phyloP scores from a whole-genome alignment of 2,888 invertebrate species.

The Melikaiella ostensackeni region DNA sequence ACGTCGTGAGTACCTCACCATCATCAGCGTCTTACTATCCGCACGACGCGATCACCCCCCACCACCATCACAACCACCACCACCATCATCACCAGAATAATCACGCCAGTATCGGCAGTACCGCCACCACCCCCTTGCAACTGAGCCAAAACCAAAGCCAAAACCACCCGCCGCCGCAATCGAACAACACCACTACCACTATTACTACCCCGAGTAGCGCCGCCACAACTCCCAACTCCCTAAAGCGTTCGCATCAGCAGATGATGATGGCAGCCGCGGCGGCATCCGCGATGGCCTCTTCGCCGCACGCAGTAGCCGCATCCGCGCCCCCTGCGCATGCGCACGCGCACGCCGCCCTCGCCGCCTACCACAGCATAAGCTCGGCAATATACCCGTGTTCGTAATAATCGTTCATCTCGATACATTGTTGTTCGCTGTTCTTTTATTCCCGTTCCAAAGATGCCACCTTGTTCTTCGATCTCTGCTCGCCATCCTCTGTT shows the following conservation, averaged over 20 bases:
- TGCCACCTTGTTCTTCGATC: conserved; percentile 49
- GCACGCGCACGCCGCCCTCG: conserved; percentile 82
- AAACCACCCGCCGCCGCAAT: conserved; percentile 70
- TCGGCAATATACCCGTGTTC: conserved; percentile 91
- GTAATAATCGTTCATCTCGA: conserved; percentile 79
- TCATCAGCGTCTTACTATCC: conserved; percentile 77
- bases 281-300: conserved; percentile 76
- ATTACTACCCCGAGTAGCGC: conserved; percentile 77
- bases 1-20: conserved; percentile 93
- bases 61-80: conserved; percentile 74
- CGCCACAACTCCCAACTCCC: conserved; percentile 78
- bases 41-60: conserved; percentile 78
- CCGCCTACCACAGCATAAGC: conserved; percentile 84
- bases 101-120: conserved; percentile 71
- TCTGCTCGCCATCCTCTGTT: conserved; percentile 44
- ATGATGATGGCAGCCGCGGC: conserved; percentile 77
- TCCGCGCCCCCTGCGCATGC: conserved; percentile 83
- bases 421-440: conserved; percentile 56
- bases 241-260: conserved; percentile 77
- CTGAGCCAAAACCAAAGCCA: conserved; percentile 75
- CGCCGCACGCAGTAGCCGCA: conserved; percentile 82
- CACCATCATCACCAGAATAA: conserved; percentile 70
- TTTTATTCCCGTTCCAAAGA: conserved; percentile 40
- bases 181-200: conserved; percentile 70
- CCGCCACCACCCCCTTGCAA: conserved; percentile 73